Evolutionary conservation across 2,797 vertebrate species (phyloP).

Genomic region (Manis pentadactyla): DNA sequence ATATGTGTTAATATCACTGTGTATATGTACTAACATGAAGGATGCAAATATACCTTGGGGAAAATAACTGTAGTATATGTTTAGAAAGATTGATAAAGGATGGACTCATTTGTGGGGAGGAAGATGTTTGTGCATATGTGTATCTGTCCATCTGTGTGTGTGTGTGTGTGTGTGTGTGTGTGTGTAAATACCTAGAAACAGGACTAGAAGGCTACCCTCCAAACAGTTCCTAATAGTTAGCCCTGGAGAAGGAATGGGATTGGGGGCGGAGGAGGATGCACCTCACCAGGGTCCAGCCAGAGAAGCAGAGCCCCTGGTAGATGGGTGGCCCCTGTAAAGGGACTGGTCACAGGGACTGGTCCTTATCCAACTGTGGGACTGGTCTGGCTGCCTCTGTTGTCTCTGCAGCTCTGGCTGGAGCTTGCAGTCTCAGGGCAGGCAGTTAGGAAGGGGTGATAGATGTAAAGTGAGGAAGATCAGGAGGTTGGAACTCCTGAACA

Average conservation of each 20-base stretch:
- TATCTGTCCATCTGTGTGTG: neutral
- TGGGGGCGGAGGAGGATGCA: fast-evolving
- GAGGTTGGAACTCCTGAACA: neutral
- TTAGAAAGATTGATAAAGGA: neutral
- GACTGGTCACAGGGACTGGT: too few relatives aligned
- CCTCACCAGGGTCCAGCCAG: fast-evolving
- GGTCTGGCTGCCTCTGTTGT: neutral
- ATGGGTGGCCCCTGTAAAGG: fast-evolving
- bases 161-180: too few relatives aligned
- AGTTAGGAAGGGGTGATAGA: neutral
- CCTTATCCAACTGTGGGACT: fast-evolving
- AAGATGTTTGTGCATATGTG: fast-evolving
- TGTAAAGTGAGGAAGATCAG: too few relatives aligned
- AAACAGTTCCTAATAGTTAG: neutral
- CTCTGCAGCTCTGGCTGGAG: neutral
- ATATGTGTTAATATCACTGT: neutral
- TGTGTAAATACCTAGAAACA: neutral
- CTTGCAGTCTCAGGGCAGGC: neutral
- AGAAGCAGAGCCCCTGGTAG: neutral
- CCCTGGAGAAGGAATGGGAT: neutral
- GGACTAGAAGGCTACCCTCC: neutral
- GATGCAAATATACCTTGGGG: neutral
- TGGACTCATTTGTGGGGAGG: neutral
- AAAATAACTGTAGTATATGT: neutral
- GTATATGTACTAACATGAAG: neutral